Conservation (phyloP, 1,140 invertebrate species). For the Trichomalopsis sarcophagae region DNA sequence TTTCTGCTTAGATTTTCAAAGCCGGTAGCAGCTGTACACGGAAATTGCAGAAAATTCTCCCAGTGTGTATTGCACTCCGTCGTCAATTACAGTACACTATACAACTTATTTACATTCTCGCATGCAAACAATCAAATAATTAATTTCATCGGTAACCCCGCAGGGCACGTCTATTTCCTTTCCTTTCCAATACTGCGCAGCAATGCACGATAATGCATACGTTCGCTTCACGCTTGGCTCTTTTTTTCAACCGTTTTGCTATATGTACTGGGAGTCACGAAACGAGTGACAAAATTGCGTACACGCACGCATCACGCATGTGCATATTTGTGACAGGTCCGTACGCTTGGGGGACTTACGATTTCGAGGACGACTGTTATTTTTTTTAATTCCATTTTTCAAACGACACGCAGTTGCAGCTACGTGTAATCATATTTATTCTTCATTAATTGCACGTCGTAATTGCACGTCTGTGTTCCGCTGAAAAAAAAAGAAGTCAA, state of each 20-base stretch:
- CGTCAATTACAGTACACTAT: background rate
- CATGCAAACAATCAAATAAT: constrained; percentile 35
- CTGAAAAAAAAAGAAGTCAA: background rate
- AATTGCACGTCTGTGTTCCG: background rate
- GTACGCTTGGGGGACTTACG: background rate
- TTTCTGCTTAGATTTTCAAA: background rate
- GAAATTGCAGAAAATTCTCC: background rate
- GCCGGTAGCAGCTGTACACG: background rate
- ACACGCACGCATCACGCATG: background rate
- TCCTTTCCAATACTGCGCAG: background rate
- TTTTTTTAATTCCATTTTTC: background rate
- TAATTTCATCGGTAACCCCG: background rate
- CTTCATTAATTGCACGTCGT: background rate
- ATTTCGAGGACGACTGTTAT: background rate
- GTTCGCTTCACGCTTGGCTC: background rate
- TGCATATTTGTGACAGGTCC: background rate
- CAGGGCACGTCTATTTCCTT: background rate
- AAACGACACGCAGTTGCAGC: background rate
- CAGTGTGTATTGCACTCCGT: background rate
- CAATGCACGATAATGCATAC: background rate
- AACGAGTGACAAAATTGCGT: constrained; percentile 24
- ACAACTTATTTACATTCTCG: constrained; percentile 27
- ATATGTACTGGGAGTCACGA: constrained; percentile 4
- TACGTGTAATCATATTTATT: background rate
- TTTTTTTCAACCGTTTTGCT: background rate